Evolutionary conservation across 2,113 vertebrate species (phyloP).

Genomic region (Onychostruthus taczanowskii): DNA sequence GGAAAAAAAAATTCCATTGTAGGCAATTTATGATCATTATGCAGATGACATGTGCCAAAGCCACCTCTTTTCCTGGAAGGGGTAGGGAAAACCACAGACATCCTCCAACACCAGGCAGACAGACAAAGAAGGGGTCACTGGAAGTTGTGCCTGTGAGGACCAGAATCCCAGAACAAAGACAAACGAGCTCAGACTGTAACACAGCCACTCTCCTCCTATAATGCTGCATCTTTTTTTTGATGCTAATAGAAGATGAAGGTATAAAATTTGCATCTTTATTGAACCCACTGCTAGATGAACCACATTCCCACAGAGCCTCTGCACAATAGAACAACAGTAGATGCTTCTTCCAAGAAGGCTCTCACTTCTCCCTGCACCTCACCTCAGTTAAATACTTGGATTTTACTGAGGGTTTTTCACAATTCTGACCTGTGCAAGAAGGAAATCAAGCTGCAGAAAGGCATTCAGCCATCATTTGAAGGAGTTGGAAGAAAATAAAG

Average conservation of each 20-base stretch:
- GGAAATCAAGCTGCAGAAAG: background rate
- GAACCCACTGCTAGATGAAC: background rate
- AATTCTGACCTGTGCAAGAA: background rate
- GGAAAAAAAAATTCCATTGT: background rate
- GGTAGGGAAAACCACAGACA: background rate
- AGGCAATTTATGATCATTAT: background rate
- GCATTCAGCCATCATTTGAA: background rate
- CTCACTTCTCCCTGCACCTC: background rate
- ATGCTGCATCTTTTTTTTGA: background rate
- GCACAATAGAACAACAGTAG: background rate
- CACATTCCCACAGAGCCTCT: background rate
- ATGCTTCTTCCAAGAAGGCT: background rate
- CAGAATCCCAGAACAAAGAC: background rate
- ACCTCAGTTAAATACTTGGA: background rate
- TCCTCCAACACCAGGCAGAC: background rate
- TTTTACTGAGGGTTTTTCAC: background rate
- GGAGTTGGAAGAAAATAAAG: background rate
- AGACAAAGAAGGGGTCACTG: background rate
- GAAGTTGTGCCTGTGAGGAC: background rate
- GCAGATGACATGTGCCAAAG: background rate
- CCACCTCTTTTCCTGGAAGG: constrained; percentile 2
- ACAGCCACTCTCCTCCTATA: background rate
- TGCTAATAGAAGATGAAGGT: constrained; percentile 18
- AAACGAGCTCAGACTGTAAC: background rate
- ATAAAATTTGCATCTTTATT: constrained; percentile 39